A percentile compares a stretch with the other conserved stretches of the same genome.
phyloP scores from a whole-genome alignment of 2,113 vertebrate species.

The Rhineura floridana region DNA sequence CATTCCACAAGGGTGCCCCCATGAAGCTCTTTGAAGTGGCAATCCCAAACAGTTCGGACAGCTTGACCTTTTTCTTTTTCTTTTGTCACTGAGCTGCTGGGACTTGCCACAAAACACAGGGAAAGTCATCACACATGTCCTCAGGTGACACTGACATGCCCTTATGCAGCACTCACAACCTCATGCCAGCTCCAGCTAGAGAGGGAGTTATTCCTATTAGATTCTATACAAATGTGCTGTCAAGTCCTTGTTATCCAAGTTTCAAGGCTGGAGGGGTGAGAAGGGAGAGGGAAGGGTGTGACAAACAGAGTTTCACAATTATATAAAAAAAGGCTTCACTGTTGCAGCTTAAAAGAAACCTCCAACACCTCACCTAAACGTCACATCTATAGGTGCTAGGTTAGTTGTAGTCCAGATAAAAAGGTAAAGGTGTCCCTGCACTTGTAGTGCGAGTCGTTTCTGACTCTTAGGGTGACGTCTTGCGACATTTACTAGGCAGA shows the following conservation, averaged over 20 bases:
- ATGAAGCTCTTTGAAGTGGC: constrained; percentile 53
- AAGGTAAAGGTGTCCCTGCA: no score
- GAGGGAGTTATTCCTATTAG: constrained; percentile 23
- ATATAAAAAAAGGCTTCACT: not conserved
- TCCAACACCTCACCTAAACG: not conserved
- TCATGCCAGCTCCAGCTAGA: constrained; percentile 20
- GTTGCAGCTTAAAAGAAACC: not conserved
- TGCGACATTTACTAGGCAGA: no score
- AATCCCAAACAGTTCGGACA: constrained; percentile 59
- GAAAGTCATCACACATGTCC: constrained; percentile 4
- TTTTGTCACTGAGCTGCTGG: constrained; percentile 26
- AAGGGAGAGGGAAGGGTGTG: not conserved
- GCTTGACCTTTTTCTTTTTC: constrained; percentile 36
- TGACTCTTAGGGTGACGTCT: no score
- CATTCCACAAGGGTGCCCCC: constrained; percentile 10
- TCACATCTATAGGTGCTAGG: not conserved
- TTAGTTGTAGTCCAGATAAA: not conserved
- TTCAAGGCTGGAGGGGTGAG: rapidly evolving
- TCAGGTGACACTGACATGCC: not conserved
- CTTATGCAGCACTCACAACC: not conserved
- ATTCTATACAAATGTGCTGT: constrained; percentile 20
- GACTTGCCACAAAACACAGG: constrained; percentile 28
- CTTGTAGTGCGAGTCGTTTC: no score
- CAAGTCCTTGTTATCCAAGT: not conserved
- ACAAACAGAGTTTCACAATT: not conserved